A percentile compares a stretch with the other conserved stretches of the same genome.
Conservation (phyloP, 2,113 vertebrate species). For the Bubo scandiacus region DNA sequence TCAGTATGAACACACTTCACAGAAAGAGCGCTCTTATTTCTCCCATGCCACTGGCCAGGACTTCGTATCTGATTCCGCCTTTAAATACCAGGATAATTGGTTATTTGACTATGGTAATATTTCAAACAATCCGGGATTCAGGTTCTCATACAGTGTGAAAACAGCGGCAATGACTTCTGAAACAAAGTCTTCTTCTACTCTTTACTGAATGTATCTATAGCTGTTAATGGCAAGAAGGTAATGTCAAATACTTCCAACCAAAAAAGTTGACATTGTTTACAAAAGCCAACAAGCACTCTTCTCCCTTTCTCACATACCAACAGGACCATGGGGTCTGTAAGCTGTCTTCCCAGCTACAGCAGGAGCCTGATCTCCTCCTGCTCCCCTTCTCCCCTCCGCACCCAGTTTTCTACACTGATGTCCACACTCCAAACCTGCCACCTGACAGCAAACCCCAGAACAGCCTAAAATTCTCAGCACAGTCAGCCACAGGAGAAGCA, state of each 20-base stretch:
- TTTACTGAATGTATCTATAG: not conserved
- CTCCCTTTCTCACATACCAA: not conserved
- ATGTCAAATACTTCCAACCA: not conserved
- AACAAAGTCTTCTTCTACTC: not conserved
- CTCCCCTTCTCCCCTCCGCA: not conserved
- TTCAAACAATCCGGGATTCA: not conserved
- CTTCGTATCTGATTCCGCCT: not conserved
- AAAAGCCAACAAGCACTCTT: not conserved
- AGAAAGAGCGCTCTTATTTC: not conserved
- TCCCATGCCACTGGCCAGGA: not conserved
- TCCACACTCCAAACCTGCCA: not conserved
- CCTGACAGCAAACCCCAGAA: not conserved
- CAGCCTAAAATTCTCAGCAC: not conserved
- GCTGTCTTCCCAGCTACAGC: not conserved
- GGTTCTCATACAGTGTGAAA: not conserved
- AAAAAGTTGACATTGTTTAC: not conserved
- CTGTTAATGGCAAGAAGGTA: not conserved
- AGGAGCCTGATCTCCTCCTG: not conserved
- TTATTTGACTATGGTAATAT: not conserved
- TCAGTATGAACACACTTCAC: not conserved
- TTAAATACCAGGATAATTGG: not conserved
- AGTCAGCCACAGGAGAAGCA: not conserved
- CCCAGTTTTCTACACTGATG: not conserved
- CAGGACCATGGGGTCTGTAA: not conserved
- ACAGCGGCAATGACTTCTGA: not conserved